phyloP scores from a whole-genome alignment of 1,140 invertebrate genomes.

The Mactra quadrangularis region DNA sequence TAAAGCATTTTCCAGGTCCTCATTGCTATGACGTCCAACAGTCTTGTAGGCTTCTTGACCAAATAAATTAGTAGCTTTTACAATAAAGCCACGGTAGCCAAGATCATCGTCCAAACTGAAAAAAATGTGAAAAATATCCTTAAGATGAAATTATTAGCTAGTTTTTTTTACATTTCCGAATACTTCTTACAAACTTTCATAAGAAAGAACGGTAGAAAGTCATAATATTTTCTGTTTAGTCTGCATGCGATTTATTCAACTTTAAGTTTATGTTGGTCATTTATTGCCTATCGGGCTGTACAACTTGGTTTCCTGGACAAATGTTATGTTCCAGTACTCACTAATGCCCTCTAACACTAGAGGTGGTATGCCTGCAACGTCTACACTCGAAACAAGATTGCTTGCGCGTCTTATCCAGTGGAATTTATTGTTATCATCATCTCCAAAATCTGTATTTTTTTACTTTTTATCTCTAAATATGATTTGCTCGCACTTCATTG shows the following conservation, averaged over 20 bases:
- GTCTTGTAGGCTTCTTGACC: constrained; percentile 1
- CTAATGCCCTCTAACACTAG: no score
- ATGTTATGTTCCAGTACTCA: no score
- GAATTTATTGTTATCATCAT: no score
- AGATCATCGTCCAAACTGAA: constrained; percentile 2
- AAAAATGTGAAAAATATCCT: not conserved
- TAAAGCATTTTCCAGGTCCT: not conserved
- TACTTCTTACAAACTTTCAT: not conserved
- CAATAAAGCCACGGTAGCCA: constrained; percentile 6
- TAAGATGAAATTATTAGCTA: not conserved
- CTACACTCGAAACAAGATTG: no score
- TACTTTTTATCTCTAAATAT: not conserved
- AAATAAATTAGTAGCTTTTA: not conserved
- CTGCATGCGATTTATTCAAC: not conserved
- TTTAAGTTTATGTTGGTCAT: no score
- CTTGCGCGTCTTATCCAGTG: no score
- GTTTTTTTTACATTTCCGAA: not conserved
- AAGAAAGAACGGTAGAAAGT: not conserved
- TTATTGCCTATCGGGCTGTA: no score
- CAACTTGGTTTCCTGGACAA: no score
- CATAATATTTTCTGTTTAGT: not conserved
- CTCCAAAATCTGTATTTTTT: not conserved
- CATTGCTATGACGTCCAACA: not conserved
- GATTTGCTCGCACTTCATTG: no score
- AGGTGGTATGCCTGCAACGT: no score